phyloP scores from a whole-genome alignment of 2,888 invertebrate genomes.

The Tipula lateralis region DNA sequence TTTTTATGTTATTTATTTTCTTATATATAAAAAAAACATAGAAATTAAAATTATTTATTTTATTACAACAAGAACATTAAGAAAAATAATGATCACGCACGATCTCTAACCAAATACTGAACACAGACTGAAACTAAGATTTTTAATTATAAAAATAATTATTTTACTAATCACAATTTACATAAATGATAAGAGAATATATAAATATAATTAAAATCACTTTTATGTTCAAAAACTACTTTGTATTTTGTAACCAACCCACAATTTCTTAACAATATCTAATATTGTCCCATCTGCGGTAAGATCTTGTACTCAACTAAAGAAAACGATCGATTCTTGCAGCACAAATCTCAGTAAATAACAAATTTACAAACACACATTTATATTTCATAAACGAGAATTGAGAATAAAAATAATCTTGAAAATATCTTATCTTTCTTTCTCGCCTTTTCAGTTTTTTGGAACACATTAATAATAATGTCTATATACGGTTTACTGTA shows the following conservation, averaged over 20 bases:
- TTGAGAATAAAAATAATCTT: background rate
- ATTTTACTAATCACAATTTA: background rate
- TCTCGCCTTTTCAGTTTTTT: background rate
- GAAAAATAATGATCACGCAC: background rate
- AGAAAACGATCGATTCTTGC: background rate
- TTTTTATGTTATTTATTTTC: constrained; percentile 19
- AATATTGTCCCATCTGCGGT: background rate
- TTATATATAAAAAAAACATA: background rate
- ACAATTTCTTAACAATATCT: background rate
- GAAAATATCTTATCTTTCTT: background rate
- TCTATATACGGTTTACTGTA: background rate
- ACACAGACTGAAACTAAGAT: background rate
- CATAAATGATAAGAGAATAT: background rate
- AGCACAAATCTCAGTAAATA: constrained; percentile 1
- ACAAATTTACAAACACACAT: background rate
- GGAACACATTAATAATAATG: background rate
- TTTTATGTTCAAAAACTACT: background rate
- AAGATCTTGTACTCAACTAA: constrained; percentile 11
- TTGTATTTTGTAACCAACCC: background rate
- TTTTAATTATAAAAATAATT: background rate
- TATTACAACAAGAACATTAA: background rate
- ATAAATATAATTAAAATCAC: background rate
- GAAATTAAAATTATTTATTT: background rate
- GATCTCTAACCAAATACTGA: constrained; percentile 1
- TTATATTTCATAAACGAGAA: background rate